These are phyloP conservation scores for Butorides virescens DNA, from an alignment of 2,113 vertebrate species.

Conservation along the genomic window DNA sequence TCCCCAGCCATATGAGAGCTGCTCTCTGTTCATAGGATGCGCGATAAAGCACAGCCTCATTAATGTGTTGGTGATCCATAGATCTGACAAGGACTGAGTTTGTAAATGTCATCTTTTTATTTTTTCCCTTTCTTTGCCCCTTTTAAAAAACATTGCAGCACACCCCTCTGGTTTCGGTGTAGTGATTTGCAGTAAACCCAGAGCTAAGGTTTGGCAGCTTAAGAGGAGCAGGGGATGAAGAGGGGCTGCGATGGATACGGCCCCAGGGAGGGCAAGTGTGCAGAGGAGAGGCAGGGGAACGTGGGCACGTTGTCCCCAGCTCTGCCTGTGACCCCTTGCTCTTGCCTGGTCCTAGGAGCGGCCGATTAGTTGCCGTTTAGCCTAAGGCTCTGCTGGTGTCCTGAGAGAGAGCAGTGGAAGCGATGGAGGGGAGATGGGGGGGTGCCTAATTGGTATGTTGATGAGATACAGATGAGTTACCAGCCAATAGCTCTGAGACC, in stretches of 20 bases:
- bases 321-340: not conserved
- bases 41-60: not conserved
- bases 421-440: not conserved
- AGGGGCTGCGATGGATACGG: not conserved
- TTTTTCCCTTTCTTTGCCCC: not conserved
- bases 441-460: not conserved
- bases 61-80: constrained; percentile 40
- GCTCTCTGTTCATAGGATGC: constrained; percentile 8
- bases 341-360: accelerated
- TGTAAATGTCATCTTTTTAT: constrained; percentile 36
- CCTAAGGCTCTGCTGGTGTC: not conserved
- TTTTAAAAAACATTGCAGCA: not conserved
- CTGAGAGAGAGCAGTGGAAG: not conserved
- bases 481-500: not conserved
- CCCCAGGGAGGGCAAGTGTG: not conserved
- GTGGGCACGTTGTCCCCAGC: accelerated
- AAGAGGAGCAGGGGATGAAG: not conserved
- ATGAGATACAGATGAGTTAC: constrained; percentile 15
- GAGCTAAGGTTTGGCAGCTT: not conserved
- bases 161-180: not conserved
- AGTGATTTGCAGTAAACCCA: not conserved
- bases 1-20: constrained; percentile 27
- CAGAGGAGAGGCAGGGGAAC: not conserved
- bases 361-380: accelerated
- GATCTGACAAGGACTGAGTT: constrained; percentile 11